Base-by-base conservation (phyloP, 2,797 vertebrate species). In the Eulemur rubriventer region DNA sequence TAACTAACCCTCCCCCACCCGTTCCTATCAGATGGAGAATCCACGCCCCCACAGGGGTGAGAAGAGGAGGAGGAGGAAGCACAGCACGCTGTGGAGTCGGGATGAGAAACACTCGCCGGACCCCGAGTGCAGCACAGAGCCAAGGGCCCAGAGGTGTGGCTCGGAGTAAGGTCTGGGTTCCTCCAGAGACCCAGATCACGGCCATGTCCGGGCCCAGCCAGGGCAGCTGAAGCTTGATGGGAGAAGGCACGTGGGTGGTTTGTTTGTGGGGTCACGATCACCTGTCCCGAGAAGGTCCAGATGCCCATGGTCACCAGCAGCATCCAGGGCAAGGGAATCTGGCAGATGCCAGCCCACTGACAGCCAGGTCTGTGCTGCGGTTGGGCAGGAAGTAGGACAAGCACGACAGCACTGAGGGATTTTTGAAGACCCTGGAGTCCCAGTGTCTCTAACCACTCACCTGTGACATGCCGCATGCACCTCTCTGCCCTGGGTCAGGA, bases 51-150 rank as follows among this genome's bases (percentile, higher is more conserved):
- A 11, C 35, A 8, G 17, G 28, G 46, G 35, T 0, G 65, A 33
- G 46, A 65, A 18, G 59, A 57, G 18, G 6, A 67, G 48, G 35
- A 72, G 48, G 50, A 80, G 61, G 83, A 24, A 79, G 65, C 33
- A 46, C 8, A 61, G 20, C 35, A 2, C 12, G 14, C 1, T 4
- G 8, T 17, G 30, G 3, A 8, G n/a, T 8, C 4, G 52, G 16
- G 4, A 48, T 4, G 9, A 57, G 17, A 35, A 13, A 35, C 0
- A 9, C 20, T 81, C 13, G 8, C 0, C 2, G 57, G 79, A 52
- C 52, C 28, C 52, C 16, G 12, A 1, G 16, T 26, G 43, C n/a
- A 33, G 0, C 48, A 38, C 7, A 57, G 65, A 59, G 50, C 22
- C 7, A 11, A 78, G 26, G 17, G 55, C 4, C 38, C 33, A 38